Evolutionary conservation across 2,888 invertebrate species (phyloP).

Genomic region (Diachrysia chrysitis): DNA sequence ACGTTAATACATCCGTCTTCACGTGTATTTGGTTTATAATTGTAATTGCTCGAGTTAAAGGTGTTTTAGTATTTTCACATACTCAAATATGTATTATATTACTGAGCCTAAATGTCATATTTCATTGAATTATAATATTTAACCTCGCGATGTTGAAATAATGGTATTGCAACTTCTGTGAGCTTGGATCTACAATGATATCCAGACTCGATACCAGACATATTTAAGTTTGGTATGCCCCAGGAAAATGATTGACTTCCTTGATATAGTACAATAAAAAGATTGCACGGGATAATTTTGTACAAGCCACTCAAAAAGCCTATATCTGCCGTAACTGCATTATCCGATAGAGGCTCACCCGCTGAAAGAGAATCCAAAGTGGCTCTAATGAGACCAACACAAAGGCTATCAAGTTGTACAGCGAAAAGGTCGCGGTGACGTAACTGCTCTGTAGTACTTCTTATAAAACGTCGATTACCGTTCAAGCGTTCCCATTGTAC

Average conservation of each 20-base stretch:
- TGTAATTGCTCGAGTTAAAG: too few relatives aligned
- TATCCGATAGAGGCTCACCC: conserved; percentile 56
- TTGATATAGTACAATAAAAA: conserved; percentile 11
- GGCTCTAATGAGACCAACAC: conserved; percentile 76
- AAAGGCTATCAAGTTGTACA: conserved; percentile 70
- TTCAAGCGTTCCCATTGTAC: conserved; percentile 77
- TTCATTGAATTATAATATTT: not conserved
- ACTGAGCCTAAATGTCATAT: too few relatives aligned
- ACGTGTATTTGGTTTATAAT: too few relatives aligned
- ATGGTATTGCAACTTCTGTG: too few relatives aligned
- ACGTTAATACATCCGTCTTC: too few relatives aligned
- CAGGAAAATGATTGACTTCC: not conserved
- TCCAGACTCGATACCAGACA: conserved; percentile 2
- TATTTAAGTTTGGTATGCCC: not conserved
- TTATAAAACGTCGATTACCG: conserved; percentile 81
- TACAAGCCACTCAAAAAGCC: conserved; percentile 38
- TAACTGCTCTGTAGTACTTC: conserved; percentile 73
- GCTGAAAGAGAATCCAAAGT: conserved; percentile 71
- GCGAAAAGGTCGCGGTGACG: conserved; percentile 72
- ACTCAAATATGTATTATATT: too few relatives aligned
- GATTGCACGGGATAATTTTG: conserved; percentile 43
- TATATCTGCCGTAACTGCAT: conserved; percentile 57
- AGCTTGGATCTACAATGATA: not conserved
- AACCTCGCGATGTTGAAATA: not conserved
- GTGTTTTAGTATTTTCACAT: too few relatives aligned